Base-by-base conservation (phyloP, 1,140 invertebrate species). In the Cyrtorhinus lividipennis region DNA sequence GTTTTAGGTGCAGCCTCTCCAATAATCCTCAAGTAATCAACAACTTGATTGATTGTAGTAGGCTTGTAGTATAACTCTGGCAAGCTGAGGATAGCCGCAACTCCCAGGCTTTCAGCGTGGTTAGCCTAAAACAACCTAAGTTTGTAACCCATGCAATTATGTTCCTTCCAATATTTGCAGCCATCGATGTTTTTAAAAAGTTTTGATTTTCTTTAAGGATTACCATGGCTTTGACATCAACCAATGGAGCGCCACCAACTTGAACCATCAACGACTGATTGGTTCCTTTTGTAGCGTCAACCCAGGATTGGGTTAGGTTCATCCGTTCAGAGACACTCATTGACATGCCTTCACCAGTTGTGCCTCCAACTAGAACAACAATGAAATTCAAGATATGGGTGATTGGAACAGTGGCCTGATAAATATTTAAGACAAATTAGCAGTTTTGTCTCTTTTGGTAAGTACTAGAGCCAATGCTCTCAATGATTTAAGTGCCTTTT, bases 21-120 rank as follows among this genome's bases (percentile, higher is more conserved):
- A 1, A 93, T 77, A 22, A 78, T 66, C 68, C 79, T 76, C 53
- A 90, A 78, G 72, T 90, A 91, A 48, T 78, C 72, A 1, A 86
- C 81, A 61, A 91, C 72, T 38, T 86, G 78, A n/a, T 78, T 71
- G 0, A 80, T 74, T 22, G 71, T 80, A 1, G 69, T 71, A 2
- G 88, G 87, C 70, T 84, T 88, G 69, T 84, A 85, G 69, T 86
- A 92, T 1, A 88, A 72, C 62, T 90, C 87, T 0, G 87, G 85
- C 2, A 92, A 73, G 53, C 84, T 85, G 0, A 91, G 78, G 13
- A 93, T 74, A 0, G 86, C 87, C 72, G 86, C 79, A 0, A 77
- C 88, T 22, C 79, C 79, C 0, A 81, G 70, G 60, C 72, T 69
- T 72, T 86, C 82, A 2, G 86, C 87, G 71, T 91, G 88, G 64